Evolutionary conservation across 2,113 vertebrate genomes (phyloP).

Genomic region (Tor tambroides): DNA sequence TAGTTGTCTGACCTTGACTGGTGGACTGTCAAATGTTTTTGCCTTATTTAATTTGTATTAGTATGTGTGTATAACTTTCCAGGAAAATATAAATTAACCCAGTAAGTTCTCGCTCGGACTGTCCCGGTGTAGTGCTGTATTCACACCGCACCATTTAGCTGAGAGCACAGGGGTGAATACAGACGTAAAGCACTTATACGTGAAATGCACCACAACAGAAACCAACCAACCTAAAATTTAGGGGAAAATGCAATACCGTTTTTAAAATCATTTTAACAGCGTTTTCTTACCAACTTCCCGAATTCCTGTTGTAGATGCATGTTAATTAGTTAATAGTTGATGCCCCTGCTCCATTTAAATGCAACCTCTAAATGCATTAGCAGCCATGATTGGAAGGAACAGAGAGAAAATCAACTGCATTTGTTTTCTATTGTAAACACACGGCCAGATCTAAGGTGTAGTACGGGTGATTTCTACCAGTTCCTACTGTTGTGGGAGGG

Average conservation of each 20-base stretch:
- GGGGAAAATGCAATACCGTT: constrained; percentile 12
- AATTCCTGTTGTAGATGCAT: background rate
- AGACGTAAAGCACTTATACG: background rate
- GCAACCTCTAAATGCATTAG: background rate
- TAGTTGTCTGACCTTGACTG: constrained; percentile 8
- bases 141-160: background rate
- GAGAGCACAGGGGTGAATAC: constrained; percentile 29
- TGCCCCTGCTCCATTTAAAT: constrained; percentile 11
- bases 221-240: background rate
- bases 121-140: constrained; percentile 1
- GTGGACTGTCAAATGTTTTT: constrained; percentile 9
- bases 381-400: background rate
- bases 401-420: background rate
- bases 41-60: background rate
- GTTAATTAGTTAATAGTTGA: background rate
- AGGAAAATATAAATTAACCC: background rate
- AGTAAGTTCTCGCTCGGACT: background rate
- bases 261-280: background rate
- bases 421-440: constrained; percentile 33
- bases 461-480: constrained; percentile 52
- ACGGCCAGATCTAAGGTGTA: constrained; percentile 46
- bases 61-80: constrained; percentile 5
- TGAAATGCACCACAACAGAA: constrained; percentile 9
- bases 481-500: constrained; percentile 64
- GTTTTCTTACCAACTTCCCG: constrained; percentile 20